Percentiles rank a stretch among this genome's conserved stretches.
Evolutionary conservation across 2,888 invertebrate genomes (phyloP).

Genomic region (Loripinus fragilis): DNA sequence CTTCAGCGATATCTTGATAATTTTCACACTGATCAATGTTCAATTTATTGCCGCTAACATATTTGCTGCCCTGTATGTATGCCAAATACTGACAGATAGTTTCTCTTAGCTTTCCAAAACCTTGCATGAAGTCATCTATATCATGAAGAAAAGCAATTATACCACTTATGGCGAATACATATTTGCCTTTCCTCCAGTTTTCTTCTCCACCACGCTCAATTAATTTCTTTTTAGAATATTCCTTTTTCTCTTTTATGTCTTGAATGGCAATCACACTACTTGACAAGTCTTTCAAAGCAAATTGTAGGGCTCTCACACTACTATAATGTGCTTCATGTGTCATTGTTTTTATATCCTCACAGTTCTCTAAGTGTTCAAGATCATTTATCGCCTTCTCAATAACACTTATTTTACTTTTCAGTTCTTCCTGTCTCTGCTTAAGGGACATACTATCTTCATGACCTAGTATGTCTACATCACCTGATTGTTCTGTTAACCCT

Average conservation of each 20-base stretch:
- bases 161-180: constrained; percentile 36
- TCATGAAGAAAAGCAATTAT: not conserved
- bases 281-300: not conserved
- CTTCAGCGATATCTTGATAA: not conserved
- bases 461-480: constrained; percentile 26
- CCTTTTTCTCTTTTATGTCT: constrained; percentile 24
- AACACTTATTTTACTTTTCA: not conserved
- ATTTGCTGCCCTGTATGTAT: not conserved
- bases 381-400: not conserved
- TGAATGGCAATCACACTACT: not conserved
- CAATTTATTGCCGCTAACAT: not conserved
- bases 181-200: constrained; percentile 41
- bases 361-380: not conserved
- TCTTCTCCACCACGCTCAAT: constrained; percentile 41
- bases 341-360: not conserved
- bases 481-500: constrained; percentile 6
- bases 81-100: not conserved
- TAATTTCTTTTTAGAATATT: constrained; percentile 45
- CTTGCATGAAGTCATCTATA: not conserved
- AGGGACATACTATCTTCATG: not conserved
- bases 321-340: not conserved
- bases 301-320: not conserved
- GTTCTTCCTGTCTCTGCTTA: not conserved
- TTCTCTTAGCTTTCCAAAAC: not conserved
- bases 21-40: not conserved